Evolutionary conservation across 2,113 vertebrate genomes (phyloP).

Genomic region (Panurus biarmicus): DNA sequence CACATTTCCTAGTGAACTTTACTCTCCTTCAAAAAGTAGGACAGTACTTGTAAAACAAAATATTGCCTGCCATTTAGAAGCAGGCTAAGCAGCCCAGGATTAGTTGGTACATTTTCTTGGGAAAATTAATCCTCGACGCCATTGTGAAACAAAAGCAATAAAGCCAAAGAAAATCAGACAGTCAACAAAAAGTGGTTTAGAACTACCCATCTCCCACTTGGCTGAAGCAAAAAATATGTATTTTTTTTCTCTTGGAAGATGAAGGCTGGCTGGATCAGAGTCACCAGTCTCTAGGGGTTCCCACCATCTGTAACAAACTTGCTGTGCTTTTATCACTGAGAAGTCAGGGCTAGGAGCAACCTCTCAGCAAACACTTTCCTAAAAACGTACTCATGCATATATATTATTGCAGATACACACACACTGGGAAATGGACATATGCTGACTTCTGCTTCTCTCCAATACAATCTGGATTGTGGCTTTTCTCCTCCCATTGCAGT

Average conservation of each 20-base stretch:
- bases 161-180: background rate
- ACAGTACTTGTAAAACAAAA: background rate
- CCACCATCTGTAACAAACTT: background rate
- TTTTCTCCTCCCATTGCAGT: slow-evolving; percentile 42
- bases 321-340: background rate
- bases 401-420: background rate
- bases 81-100: background rate
- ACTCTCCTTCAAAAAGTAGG: background rate
- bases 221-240: background rate
- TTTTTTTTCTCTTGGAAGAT: background rate
- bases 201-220: slow-evolving; percentile 5
- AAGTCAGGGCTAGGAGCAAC: background rate
- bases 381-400: background rate
- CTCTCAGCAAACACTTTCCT: background rate
- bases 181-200: background rate
- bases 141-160: background rate
- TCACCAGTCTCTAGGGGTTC: background rate
- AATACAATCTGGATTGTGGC: background rate
- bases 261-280: slow-evolving; percentile 4
- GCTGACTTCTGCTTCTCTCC: slow-evolving; percentile 54
- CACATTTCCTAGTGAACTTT: background rate
- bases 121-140: background rate
- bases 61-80: background rate
- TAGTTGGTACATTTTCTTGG: background rate
- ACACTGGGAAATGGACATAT: background rate